Base-by-base conservation (phyloP, 2,797 vertebrate species). In the Ceryle rudis region DNA sequence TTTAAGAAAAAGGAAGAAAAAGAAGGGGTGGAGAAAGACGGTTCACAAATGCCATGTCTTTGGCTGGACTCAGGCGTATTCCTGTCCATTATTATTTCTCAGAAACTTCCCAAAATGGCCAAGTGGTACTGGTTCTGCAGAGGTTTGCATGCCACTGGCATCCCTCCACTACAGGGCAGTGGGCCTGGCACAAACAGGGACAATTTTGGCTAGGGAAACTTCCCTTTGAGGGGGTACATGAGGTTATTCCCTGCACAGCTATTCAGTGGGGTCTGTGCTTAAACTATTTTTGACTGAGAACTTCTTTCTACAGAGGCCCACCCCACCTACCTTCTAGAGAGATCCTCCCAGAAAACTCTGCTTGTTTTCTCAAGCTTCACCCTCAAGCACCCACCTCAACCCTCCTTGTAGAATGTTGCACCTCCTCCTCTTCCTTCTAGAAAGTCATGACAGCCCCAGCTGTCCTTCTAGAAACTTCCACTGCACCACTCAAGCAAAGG, bases 141-240 rank as follows among this genome's bases (percentile, higher is more conserved):
- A 80, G 10, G 11, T 41, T 70, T 52, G 8, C 2, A 0, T 1
- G 3, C 19, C 17, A 25, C 39, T 3, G 0, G 14, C 46, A 25
- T 19, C 44, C 19, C 22, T 37, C 23, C 15, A 3, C 25, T 33
- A 41, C 14, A 70, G 44, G 80, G 54, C 9, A 3, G 7, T 7
- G 14, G 10, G 10, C 31, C 49, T 69, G 73, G 11, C 19, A n/a
- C 8, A 28, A 31, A 54, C 0, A 2, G 55, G 31, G 14, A 75
- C 0, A 5, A 17, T 60, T 65, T 81, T 1, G 1, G 25, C 13
- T 6, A 15, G 6, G 15, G 33, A 29, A 69, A 6, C 12, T 15
- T 28, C 57, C 62, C 22, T 22, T 49, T 52, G 49, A 41, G 14
- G 21, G 6, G 14, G 12, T 73, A 33, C 0, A 0, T 16, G 47